phyloP scores from a whole-genome alignment of 2,113 vertebrate genomes.

The Sylvilagus bachmani region DNA sequence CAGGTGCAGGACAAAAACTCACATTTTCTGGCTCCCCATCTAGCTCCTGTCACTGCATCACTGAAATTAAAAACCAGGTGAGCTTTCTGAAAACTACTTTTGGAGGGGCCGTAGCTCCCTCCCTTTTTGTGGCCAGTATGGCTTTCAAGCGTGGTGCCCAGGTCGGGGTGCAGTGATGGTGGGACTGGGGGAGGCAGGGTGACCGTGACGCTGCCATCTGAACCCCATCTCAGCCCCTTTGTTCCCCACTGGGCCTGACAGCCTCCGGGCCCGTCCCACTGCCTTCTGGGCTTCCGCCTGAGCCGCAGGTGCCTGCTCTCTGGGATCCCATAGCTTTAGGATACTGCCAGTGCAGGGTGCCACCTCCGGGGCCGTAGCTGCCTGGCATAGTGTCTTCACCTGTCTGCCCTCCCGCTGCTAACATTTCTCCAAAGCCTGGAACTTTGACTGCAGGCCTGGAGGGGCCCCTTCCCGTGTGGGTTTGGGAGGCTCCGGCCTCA shows the following conservation, averaged over 20 bases:
- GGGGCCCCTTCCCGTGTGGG: too few relatives aligned
- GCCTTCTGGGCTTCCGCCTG: not conserved
- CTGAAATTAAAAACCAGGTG: not conserved
- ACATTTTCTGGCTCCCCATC: not conserved
- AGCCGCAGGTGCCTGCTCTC: not conserved
- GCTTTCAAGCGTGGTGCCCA: rapidly evolving
- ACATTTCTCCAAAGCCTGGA: not conserved
- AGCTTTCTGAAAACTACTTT: not conserved
- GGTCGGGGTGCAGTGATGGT: not conserved
- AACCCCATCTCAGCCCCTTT: not conserved
- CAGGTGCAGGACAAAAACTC: not conserved
- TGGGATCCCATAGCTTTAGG: not conserved
- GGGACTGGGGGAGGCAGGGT: not conserved
- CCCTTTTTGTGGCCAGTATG: not conserved
- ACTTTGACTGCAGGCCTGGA: not conserved
- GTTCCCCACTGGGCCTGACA: not conserved
- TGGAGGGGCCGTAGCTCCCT: not conserved
- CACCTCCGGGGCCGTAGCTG: not conserved
- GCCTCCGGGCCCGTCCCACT: not conserved
- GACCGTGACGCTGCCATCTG: not conserved
- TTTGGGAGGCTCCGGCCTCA: too few relatives aligned
- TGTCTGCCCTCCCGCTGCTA: not conserved
- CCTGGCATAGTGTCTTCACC: not conserved
- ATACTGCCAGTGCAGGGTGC: rapidly evolving
- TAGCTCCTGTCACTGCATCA: not conserved